Conservation (phyloP, 2,888 invertebrate species). For the Pherbina coryleti region DNA sequence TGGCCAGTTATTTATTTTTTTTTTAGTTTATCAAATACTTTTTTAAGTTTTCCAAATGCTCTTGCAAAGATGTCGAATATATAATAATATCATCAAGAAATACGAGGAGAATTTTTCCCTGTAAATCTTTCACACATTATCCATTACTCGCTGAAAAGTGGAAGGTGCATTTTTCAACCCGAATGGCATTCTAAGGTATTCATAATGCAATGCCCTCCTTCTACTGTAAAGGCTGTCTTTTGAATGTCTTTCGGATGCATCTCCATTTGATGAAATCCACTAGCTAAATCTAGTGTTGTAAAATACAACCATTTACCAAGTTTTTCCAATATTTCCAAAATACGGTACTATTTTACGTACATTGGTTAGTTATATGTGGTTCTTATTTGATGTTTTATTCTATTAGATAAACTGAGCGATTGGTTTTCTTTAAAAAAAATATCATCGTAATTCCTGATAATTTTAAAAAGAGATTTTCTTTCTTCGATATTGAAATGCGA, state of each 20-base stretch:
- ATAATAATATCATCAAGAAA: slow-evolving; percentile 40
- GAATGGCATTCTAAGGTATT: slow-evolving; percentile 47
- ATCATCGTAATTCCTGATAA: slow-evolving; percentile 33
- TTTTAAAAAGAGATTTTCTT: slow-evolving; percentile 37
- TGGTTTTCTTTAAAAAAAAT: slow-evolving; percentile 8
- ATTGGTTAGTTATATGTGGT: too few species aligned
- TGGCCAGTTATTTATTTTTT: too few species aligned
- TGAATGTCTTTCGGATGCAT: slow-evolving; percentile 48
- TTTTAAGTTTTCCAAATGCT: slow-evolving; percentile 30
- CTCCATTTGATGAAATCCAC: slow-evolving; percentile 59
- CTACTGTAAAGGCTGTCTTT: slow-evolving; percentile 49
- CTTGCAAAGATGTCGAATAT: slow-evolving; percentile 33
- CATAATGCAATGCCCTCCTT: slow-evolving; percentile 47
- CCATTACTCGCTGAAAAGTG: slow-evolving; percentile 39
- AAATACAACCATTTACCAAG: too few species aligned
- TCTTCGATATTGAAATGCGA: slow-evolving; percentile 9
- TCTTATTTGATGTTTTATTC: too few species aligned
- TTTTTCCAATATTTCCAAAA: slow-evolving; percentile 28
- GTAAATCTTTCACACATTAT: slow-evolving; percentile 36
- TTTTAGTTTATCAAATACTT: too few species aligned
- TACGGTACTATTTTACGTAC: too few species aligned
- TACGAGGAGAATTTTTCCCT: too few species aligned
- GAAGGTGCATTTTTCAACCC: slow-evolving; percentile 38
- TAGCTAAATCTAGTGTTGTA: slow-evolving; percentile 52
- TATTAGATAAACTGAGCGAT: too few species aligned